These are phyloP conservation scores for Platygyra sinensis DNA, from an alignment of 64 coral and sea anemone species.

Conservation along the genomic window DNA sequence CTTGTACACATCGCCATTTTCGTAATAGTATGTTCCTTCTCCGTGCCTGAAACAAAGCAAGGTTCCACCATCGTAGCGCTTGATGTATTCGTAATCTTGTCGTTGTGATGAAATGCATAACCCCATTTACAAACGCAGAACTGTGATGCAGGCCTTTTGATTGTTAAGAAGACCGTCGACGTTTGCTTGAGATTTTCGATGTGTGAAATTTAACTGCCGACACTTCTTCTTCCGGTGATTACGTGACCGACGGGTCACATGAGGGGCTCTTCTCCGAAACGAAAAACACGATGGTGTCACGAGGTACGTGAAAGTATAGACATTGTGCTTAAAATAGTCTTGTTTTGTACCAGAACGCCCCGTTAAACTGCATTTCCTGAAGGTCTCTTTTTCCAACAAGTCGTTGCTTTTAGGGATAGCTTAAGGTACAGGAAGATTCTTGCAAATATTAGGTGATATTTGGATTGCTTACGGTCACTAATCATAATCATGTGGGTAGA, in stretches of 20 bases:
- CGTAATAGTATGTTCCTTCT: constrained; percentile 72
- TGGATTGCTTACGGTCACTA: no score
- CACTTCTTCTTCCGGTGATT: not conserved
- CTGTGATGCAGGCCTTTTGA: no score
- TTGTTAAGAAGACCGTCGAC: no score
- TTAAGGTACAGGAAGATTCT: no score
- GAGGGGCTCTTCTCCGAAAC: not conserved
- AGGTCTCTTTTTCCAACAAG: no score
- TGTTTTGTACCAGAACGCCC: no score
- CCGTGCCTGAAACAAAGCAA: constrained; percentile 53
- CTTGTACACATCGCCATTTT: constrained; percentile 83
- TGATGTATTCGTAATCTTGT: not conserved
- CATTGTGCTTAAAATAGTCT: no score
- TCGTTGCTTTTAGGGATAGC: no score
- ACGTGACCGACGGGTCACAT: not conserved
- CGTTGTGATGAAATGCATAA: not conserved
- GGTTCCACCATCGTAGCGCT: constrained; percentile 7
- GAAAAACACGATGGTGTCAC: not conserved
- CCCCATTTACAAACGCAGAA: not conserved
- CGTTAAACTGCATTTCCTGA: no score
- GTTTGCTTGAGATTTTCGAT: not conserved
- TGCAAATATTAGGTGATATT: no score
- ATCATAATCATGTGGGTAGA: no score
- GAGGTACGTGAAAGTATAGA: not conserved
- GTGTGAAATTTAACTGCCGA: not conserved